phyloP scores from a whole-genome alignment of 2,888 invertebrate genomes.

The Hypomecis atomaria region DNA sequence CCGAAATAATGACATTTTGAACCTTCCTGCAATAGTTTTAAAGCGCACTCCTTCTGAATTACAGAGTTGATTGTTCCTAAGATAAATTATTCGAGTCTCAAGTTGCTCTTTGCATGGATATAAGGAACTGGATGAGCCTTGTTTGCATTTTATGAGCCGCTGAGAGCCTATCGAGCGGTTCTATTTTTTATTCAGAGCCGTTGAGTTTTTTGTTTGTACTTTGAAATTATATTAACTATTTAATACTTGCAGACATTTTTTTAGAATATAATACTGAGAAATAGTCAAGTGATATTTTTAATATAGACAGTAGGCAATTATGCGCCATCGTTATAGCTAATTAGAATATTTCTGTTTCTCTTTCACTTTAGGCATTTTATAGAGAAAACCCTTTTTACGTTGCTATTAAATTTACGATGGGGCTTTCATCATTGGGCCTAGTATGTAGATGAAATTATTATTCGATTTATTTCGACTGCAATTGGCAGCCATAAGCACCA shows the following conservation, averaged over 20 bases:
- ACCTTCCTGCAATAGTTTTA: constrained; percentile 65
- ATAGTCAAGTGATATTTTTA: too few relatives aligned
- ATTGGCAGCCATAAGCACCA: too few relatives aligned
- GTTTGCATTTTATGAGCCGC: constrained; percentile 22
- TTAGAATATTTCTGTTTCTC: too few relatives aligned
- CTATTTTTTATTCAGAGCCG: constrained; percentile 4
- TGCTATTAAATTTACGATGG: too few relatives aligned
- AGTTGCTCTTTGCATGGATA: constrained; percentile 52
- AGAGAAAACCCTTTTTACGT: too few relatives aligned
- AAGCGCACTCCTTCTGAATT: constrained; percentile 71
- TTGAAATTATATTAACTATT: background rate
- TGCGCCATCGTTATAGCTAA: too few relatives aligned
- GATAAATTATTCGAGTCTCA: constrained; percentile 76
- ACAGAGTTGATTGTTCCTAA: constrained; percentile 77
- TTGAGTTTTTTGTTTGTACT: background rate
- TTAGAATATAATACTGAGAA: too few relatives aligned
- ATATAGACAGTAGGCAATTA: too few relatives aligned
- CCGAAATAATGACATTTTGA: constrained; percentile 48
- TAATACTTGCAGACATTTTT: background rate
- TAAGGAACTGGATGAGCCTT: constrained; percentile 47
- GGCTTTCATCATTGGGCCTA: too few relatives aligned
- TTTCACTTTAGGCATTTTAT: too few relatives aligned
- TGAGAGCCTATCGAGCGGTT: constrained; percentile 22
- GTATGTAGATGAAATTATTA: too few relatives aligned
- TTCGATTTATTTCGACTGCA: too few relatives aligned